These are phyloP conservation scores for Agelastica alni DNA, from an alignment of 2,888 invertebrate species.

Conservation along the genomic window DNA sequence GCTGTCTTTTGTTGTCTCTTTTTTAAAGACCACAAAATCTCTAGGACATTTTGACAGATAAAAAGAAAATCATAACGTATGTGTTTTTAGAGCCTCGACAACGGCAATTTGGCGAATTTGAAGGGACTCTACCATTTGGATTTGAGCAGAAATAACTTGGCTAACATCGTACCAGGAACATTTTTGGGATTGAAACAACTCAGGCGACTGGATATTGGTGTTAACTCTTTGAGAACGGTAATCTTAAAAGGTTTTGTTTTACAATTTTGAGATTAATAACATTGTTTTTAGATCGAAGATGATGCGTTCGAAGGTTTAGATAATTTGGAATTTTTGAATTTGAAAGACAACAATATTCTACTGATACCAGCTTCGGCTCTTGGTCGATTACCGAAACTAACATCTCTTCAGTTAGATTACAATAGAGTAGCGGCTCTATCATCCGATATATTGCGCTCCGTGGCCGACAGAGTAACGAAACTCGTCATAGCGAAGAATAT, in stretches of 20 bases:
- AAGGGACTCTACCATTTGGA: constrained; percentile 75
- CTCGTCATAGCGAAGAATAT: constrained; percentile 82
- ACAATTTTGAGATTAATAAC: not conserved
- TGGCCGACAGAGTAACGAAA: constrained; percentile 70
- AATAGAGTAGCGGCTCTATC: constrained; percentile 87
- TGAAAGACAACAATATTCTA: constrained; percentile 87
- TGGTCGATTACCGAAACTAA: constrained; percentile 74
- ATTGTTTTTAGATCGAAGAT: constrained; percentile 74
- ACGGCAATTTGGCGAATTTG: constrained; percentile 70
- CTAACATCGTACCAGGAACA: constrained; percentile 79
- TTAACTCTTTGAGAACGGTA: constrained; percentile 86
- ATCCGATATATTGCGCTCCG: constrained; percentile 73
- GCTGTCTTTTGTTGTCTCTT: too few relatives aligned
- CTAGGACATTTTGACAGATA: too few relatives aligned
- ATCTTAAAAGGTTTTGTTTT: constrained; percentile 33
- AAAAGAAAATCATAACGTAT: too few relatives aligned
- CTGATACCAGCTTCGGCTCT: constrained; percentile 83
- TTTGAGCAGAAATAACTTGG: constrained; percentile 82
- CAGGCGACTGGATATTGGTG: constrained; percentile 77
- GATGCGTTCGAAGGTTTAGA: constrained; percentile 84
- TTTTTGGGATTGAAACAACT: constrained; percentile 76
- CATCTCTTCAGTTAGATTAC: constrained; percentile 77
- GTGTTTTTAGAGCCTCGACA: constrained; percentile 71
- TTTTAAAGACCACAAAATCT: too few relatives aligned
- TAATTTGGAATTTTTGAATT: constrained; percentile 73